These are phyloP conservation scores for Hylaeus anthracinus DNA, from an alignment of 1,140 invertebrate genomes.

Conservation along the genomic window DNA sequence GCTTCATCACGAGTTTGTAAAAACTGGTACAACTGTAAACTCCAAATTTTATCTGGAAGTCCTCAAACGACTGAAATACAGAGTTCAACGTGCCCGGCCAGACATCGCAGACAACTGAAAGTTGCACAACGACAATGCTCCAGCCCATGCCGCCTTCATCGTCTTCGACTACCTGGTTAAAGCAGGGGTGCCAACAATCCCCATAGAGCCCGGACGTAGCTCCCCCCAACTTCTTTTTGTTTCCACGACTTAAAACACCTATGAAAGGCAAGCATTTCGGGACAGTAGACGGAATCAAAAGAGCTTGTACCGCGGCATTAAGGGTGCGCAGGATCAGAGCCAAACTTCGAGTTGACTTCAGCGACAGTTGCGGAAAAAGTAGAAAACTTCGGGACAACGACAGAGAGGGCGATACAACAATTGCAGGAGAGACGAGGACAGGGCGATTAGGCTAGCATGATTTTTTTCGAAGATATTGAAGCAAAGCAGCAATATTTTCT, in stretches of 20 bases:
- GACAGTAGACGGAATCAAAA: neutral
- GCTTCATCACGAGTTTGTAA: neutral
- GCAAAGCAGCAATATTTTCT: too few species aligned
- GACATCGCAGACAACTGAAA: neutral
- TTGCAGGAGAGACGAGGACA: too few species aligned
- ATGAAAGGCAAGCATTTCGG: slow-evolving; percentile 1
- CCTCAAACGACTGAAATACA: neutral
- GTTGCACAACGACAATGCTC: too few species aligned
- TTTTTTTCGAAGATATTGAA: too few species aligned
- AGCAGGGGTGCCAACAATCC: neutral
- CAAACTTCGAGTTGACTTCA: too few species aligned
- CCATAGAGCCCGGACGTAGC: neutral
- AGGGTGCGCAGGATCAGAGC: too few species aligned
- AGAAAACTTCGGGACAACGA: too few species aligned
- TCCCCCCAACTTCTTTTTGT: slow-evolving; percentile 6
- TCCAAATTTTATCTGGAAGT: neutral
- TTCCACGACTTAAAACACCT: neutral
- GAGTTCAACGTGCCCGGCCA: neutral
- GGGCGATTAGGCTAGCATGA: too few species aligned
- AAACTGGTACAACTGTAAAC: neutral
- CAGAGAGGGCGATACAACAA: too few species aligned
- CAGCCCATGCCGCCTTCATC: too few species aligned
- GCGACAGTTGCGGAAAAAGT: too few species aligned
- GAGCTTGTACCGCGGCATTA: neutral
- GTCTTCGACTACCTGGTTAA: neutral